Base-by-base conservation (phyloP, 1,140 invertebrate genomes). In the Hydropsyche tenuis region DNA sequence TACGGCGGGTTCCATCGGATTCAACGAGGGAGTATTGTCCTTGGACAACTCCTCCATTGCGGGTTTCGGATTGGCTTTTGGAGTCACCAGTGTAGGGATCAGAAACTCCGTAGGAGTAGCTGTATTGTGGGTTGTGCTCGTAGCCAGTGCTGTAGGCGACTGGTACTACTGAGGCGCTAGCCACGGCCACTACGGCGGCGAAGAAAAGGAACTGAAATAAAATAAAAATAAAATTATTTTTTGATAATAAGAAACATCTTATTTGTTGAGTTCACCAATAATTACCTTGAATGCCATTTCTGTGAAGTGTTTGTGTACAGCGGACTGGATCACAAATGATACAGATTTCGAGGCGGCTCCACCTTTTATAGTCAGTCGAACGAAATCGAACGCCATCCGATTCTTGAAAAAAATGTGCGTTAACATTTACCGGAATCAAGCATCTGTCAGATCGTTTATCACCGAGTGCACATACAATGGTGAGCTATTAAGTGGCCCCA, bases 41-140 rank as follows among this genome's bases (percentile, higher is more conserved):
- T 75, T 86, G 86, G 14, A 89, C 88, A 7, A 88, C 78, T 75
- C 89, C 88, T n/a, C 88, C 88, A 74, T 87, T 83, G 18, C 88
- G 85, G 75, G 86, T 86, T 79, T 89, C 88, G 72, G 84, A 82
- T 78, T 88, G 87, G 75, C 84, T 87, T 81, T 90, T 89, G 83
- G 84, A 87, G 78, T 89, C 88, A 5, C 89, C 88, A 76, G 86
- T 90, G 72, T 87, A 81, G 20, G 86, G 84, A 80, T 89, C 89
- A 45, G 87, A 84, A 1, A 90, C 87, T 71, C 86, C 86, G 75
- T 90, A 89, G 64, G 87, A 85, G 63, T 88, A 89, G 74, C 85
- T 83, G 79, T 89, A 90, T 74, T 89, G 87, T 0, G 88, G 88
- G 78, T 86, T 79, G 51, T 66, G 76, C 76, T 81, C 78, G 69